phyloP scores from a whole-genome alignment of 2,113 vertebrate genomes.

The Nyctereutes procyonoides region DNA sequence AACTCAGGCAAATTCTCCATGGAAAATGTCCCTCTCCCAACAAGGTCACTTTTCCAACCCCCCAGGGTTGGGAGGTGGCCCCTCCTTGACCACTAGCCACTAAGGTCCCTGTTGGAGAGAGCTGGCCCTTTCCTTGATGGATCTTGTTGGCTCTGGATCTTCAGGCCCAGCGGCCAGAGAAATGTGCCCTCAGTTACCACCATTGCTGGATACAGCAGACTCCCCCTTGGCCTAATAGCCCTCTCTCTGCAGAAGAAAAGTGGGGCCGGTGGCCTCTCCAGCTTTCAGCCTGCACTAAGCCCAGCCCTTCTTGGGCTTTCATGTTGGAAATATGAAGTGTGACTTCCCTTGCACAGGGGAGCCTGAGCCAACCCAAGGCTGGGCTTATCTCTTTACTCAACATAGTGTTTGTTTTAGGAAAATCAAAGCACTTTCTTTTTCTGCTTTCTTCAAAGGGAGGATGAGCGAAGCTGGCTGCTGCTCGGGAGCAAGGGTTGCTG shows the following conservation, averaged over 20 bases:
- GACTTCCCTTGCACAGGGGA: conserved; percentile 64
- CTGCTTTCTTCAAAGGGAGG: conserved; percentile 65
- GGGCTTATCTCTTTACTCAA: conserved; percentile 63
- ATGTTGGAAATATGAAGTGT: conserved; percentile 78
- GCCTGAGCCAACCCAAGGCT: background rate
- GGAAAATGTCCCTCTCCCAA: background rate
- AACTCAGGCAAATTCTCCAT: background rate
- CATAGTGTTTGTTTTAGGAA: conserved; percentile 71
- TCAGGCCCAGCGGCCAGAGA: background rate
- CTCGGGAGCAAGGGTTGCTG: background rate
- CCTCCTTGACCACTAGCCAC: background rate
- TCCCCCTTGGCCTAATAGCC: background rate
- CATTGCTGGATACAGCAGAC: background rate
- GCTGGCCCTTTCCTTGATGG: background rate
- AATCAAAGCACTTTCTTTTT: conserved; percentile 74
- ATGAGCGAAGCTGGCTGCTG: background rate
- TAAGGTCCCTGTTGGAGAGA: background rate
- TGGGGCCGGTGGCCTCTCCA: background rate
- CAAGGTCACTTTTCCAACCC: background rate
- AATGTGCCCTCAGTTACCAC: background rate
- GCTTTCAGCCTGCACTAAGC: accelerated
- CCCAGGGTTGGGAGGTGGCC: background rate
- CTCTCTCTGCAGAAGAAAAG: background rate
- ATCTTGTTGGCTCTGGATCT: background rate
- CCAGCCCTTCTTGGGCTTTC: background rate